These are phyloP conservation scores for Microcebus tavaratra DNA, from an alignment of 2,113 vertebrate species.

Conservation along the genomic window DNA sequence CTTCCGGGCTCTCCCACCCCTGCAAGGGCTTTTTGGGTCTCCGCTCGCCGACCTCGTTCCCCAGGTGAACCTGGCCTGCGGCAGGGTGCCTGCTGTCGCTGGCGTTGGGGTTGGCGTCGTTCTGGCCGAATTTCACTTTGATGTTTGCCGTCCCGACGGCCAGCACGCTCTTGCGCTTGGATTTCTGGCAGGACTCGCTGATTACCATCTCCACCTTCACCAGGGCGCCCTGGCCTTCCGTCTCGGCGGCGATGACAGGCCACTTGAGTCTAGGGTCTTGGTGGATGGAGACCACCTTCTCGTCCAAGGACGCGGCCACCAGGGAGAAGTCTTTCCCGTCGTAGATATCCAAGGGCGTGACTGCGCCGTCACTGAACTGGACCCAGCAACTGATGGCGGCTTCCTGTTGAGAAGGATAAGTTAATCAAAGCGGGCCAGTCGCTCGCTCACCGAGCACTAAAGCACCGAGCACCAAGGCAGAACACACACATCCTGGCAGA, in stretches of 20 bases:
- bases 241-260: conserved; percentile 88
- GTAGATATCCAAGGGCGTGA: conserved; percentile 94
- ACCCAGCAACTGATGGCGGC: conserved; percentile 94
- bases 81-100: conserved; percentile 75
- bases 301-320: conserved; percentile 89
- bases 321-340: conserved; percentile 90
- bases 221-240: conserved; percentile 91
- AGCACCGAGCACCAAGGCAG: fast-evolving
- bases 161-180: conserved; percentile 92
- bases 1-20: conserved; percentile 64
- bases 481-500: neutral
- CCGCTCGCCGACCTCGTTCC: conserved; percentile 73
- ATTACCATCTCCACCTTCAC: conserved; percentile 93
- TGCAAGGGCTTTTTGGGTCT: conserved; percentile 73
- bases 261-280: conserved; percentile 84
- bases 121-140: conserved; percentile 90
- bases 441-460: fast-evolving
- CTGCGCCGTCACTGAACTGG: conserved; percentile 94
- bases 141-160: conserved; percentile 89
- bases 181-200: conserved; percentile 93
- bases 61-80: conserved; percentile 73
- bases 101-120: conserved; percentile 74
- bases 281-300: conserved; percentile 90
- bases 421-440: neutral
- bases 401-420: conserved; percentile 83